phyloP scores from a whole-genome alignment of 2,797 vertebrate species.

The Discoglossus pictus region DNA sequence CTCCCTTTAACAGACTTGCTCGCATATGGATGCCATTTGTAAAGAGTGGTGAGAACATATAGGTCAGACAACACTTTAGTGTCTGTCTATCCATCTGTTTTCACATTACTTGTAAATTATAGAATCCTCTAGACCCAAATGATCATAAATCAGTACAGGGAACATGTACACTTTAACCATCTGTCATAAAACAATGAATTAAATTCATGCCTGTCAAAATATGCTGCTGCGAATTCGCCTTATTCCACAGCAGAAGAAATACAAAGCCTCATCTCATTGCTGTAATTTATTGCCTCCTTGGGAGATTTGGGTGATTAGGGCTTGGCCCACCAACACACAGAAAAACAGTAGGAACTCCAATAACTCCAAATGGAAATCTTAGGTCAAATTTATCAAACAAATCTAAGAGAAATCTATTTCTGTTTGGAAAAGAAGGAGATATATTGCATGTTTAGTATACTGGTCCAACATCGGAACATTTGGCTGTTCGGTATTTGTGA shows the following conservation, averaged over 20 bases:
- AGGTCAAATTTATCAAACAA: constrained; percentile 92
- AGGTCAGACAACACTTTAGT: constrained; percentile 84
- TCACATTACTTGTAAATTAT: constrained; percentile 95
- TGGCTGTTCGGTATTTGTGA: constrained; percentile 90
- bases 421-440: constrained; percentile 92
- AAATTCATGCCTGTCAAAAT: constrained; percentile 96
- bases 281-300: constrained; percentile 97
- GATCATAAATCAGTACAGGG: constrained; percentile 93
- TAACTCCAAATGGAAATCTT: constrained; percentile 93
- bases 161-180: constrained; percentile 94
- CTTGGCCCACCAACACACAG: constrained; percentile 97
- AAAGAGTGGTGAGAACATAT: constrained; percentile 78
- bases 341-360: constrained; percentile 98
- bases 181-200: constrained; percentile 99
- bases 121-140: constrained; percentile 96
- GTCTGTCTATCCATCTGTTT: constrained; percentile 98
- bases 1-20: constrained; percentile 70
- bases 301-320: constrained; percentile 94
- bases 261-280: constrained; percentile 96
- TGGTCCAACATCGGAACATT: constrained; percentile 88
- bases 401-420: constrained; percentile 90
- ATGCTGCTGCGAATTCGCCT: constrained; percentile 84
- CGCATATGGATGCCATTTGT: constrained; percentile 98
- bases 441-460: constrained; percentile 91
- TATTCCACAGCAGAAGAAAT: constrained; percentile 85